Base-by-base conservation (phyloP, 2,888 invertebrate genomes). In the Antitype chi region DNA sequence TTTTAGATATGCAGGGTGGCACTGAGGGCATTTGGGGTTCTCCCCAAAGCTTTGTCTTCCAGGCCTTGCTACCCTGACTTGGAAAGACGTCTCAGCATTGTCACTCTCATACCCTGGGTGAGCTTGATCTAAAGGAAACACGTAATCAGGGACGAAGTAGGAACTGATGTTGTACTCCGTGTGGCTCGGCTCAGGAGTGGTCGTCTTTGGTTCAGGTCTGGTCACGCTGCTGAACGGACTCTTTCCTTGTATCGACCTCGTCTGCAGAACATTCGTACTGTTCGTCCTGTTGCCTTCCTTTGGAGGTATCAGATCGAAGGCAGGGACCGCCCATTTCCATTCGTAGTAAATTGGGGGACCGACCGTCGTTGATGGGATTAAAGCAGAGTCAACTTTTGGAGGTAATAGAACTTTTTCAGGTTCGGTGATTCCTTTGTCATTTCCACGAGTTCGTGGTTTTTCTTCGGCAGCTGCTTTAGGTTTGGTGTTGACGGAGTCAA, bases 311-410 rank as follows among this genome's bases (percentile, higher is more conserved):
- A 97, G 90, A 23, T 97, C 97, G 74, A 97, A 96, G 0, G 97
- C 97, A 1, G 97, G 97, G 1, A 97, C 97, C 9, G 97, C 97
- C 97, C 97, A 97, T 91, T 97, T 97, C 97, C 97, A 97, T 90
- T 97, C 97, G 85, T 97, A 97, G 87, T 97, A 97, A 70, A 97
- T 97, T 0, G 97, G 97, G 0, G 97, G 97, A 2, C 97, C 97
- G 88, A 97, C 97, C 0, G 97, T 97, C 1, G 97, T 97, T 7
- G 96, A 93, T 1, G 92, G 91, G 11, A 92, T 81, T 1, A 91
- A 85, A 2, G 97, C 91, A 76, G 94, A 94, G 25, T 97, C 96
- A 1, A 91, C 91, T 82, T 97, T 97, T 0, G 97, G 97, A 0
- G 97, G 97, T n/a, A 97, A 84, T 0, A 97, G 89, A 20, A 96